Conservation (phyloP, 2,797 vertebrate species). For the Sebastes umbrosus region DNA sequence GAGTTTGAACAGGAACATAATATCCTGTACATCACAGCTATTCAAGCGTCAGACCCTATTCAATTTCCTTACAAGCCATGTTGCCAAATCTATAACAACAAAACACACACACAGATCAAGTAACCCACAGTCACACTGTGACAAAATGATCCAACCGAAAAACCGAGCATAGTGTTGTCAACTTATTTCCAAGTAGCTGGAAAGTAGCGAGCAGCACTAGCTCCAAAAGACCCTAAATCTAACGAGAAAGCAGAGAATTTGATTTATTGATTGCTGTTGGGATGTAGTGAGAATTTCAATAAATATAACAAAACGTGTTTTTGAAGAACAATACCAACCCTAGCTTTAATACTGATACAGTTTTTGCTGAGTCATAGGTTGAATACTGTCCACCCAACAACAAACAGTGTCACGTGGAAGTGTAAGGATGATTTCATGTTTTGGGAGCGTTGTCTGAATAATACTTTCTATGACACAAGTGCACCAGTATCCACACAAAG, state of each 20-base stretch:
- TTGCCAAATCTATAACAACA: neutral
- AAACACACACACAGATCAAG: neutral
- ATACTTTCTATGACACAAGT: neutral
- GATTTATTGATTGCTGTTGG: no score
- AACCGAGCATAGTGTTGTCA: neutral
- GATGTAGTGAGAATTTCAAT: no score
- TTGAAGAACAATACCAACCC: no score
- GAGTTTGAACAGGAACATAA: neutral
- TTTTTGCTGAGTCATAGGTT: neutral
- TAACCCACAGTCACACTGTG: neutral
- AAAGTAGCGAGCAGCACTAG: neutral
- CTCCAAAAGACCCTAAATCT: neutral
- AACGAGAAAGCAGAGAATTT: neutral
- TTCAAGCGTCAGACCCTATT: neutral
- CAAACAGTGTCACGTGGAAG: neutral
- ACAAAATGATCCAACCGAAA: neutral
- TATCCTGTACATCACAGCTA: neutral
- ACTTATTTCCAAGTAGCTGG: neutral
- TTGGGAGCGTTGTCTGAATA: neutral
- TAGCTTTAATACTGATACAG: neutral
- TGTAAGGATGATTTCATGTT: neutral
- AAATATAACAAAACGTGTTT: no score
- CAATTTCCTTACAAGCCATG: neutral
- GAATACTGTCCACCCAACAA: neutral
- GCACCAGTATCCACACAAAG: neutral